Evolutionary conservation across 1,140 invertebrate genomes (phyloP).

Genomic region (Calliphora vicina): DNA sequence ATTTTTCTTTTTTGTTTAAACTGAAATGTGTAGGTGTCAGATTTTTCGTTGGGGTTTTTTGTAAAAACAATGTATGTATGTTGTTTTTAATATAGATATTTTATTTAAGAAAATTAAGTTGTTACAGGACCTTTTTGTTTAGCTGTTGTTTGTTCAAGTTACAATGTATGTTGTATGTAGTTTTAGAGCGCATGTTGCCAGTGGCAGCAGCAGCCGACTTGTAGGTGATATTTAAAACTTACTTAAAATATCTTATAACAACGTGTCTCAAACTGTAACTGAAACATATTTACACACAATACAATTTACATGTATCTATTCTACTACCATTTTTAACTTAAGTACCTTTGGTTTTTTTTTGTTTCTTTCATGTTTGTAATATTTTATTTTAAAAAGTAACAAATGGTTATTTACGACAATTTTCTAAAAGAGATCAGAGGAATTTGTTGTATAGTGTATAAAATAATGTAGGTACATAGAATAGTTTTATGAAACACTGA

Average conservation of each 20-base stretch:
- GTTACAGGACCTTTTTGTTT: conserved; percentile 5
- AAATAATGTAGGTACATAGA: too few species aligned
- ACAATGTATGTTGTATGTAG: not conserved
- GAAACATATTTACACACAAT: not conserved
- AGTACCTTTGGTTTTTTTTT: too few species aligned
- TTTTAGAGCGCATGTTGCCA: conserved; percentile 15
- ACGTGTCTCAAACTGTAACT: not conserved
- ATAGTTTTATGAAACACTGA: too few species aligned
- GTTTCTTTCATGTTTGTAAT: not conserved
- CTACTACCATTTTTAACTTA: too few species aligned
- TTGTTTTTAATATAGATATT: not conserved
- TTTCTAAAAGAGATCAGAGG: too few species aligned
- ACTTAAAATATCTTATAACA: conserved; percentile 29
- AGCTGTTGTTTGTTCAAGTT: not conserved
- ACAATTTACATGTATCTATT: too few species aligned
- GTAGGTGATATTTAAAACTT: conserved; percentile 31
- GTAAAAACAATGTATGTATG: not conserved
- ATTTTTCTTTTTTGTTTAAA: not conserved
- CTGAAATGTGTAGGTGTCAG: conserved; percentile 4
- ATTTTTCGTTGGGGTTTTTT: too few species aligned
- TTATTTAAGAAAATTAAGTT: conserved; percentile 14
- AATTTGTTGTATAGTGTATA: too few species aligned
- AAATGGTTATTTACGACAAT: too few species aligned
- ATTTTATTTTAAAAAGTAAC: too few species aligned
- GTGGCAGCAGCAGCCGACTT: not conserved